phyloP scores from a whole-genome alignment of 2,113 vertebrate species.

The Pleuronectes platessa region DNA sequence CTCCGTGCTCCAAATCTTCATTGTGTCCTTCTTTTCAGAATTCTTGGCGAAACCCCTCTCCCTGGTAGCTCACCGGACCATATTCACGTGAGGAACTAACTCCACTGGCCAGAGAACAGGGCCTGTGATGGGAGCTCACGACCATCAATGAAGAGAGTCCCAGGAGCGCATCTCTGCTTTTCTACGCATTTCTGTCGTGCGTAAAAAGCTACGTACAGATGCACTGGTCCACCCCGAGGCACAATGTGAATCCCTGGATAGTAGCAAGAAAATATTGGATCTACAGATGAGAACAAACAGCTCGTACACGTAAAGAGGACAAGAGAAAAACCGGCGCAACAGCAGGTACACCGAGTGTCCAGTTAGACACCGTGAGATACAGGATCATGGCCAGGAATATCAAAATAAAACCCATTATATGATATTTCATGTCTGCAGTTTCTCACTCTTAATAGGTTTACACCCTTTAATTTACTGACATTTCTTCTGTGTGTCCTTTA shows the following conservation, averaged over 20 bases:
- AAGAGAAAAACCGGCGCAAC: slow-evolving; percentile 57
- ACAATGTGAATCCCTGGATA: neutral
- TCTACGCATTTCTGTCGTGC: neutral
- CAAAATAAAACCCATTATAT: slow-evolving; percentile 53
- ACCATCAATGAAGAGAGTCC: slow-evolving; percentile 33
- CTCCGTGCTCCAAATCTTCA: slow-evolving; percentile 87
- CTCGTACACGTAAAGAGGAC: neutral
- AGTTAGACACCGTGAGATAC: neutral
- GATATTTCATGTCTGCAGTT: neutral
- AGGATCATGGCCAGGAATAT: neutral
- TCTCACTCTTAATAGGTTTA: neutral
- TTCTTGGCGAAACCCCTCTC: neutral
- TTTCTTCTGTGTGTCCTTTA: neutral
- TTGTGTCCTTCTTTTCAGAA: slow-evolving; percentile 43
- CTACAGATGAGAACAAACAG: neutral
- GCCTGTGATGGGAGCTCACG: slow-evolving; percentile 52
- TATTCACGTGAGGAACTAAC: slow-evolving; percentile 25
- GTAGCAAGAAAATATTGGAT: neutral
- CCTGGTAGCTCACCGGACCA: slow-evolving; percentile 30
- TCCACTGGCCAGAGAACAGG: slow-evolving; percentile 16
- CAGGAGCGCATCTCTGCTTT: slow-evolving; percentile 2
- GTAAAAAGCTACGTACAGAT: slow-evolving; percentile 1
- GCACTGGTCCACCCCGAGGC: neutral
- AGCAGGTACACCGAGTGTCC: neutral
- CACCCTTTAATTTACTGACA: neutral